phyloP scores from a whole-genome alignment of 2,113 vertebrate genomes.

The Oncorhynchus clarkii region DNA sequence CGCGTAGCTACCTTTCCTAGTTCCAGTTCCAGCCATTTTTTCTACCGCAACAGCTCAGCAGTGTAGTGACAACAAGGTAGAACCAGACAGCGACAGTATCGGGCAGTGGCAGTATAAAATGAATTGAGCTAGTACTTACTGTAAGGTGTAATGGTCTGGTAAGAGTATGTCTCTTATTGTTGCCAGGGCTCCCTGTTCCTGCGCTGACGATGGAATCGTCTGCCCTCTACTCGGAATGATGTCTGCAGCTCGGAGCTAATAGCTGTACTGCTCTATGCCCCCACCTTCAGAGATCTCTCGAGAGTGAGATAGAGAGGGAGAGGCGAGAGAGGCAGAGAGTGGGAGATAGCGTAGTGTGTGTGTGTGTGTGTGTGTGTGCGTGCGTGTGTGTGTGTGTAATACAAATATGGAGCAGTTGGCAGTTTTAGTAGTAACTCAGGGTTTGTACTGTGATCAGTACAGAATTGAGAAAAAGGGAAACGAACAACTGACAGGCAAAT shows the following conservation, averaged over 20 bases:
- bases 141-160: conserved; percentile 80
- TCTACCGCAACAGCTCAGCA: conserved; percentile 13
- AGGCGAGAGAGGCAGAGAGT: conserved; percentile 16
- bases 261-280: conserved; percentile 63
- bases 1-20: conserved; percentile 54
- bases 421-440: conserved; percentile 20
- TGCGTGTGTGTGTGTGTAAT: conserved; percentile 52
- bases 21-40: conserved; percentile 65
- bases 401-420: conserved; percentile 63
- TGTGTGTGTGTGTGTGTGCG: not conserved
- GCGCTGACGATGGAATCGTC: conserved; percentile 85
- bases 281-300: conserved; percentile 47
- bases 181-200: conserved; percentile 77
- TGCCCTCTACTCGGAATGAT: conserved; percentile 81
- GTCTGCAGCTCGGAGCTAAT: conserved; percentile 83
- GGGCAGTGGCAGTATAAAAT: conserved; percentile 4
- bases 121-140: conserved; percentile 79
- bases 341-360: conserved; percentile 4
- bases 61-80: conserved; percentile 7
- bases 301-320: conserved; percentile 5
- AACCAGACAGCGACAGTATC: conserved; percentile 28
- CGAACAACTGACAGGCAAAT: conserved; percentile 4
- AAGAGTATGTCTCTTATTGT: conserved; percentile 73
- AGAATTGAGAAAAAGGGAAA: not conserved
- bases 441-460: conserved; percentile 43